phyloP scores from a whole-genome alignment of 2,113 vertebrate genomes.

The Orthonyx spaldingii region DNA sequence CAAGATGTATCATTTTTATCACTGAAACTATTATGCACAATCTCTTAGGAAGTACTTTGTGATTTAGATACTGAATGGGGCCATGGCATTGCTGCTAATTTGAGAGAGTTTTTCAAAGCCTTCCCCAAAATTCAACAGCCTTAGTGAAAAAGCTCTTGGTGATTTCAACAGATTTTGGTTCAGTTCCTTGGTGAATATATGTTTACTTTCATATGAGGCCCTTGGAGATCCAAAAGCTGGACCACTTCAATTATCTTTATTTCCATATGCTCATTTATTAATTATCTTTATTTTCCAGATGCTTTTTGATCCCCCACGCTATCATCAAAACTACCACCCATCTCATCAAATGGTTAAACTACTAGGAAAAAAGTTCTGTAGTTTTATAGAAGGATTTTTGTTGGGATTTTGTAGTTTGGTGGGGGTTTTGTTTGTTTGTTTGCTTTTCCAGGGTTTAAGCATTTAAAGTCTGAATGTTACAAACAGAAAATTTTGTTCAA shows the following conservation, averaged over 20 bases:
- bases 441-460: background rate
- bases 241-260: background rate
- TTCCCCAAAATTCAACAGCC: background rate
- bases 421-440: background rate
- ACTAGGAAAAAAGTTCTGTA: background rate
- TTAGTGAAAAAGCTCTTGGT: background rate
- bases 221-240: background rate
- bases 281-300: background rate
- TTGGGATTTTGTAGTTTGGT: background rate
- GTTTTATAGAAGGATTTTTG: background rate
- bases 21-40: background rate
- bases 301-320: background rate
- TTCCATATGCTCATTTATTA: slow-evolving; percentile 33
- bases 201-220: background rate
- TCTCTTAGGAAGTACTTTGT: background rate
- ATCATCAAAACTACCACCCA: background rate
- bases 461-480: background rate
- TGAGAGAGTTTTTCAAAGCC: background rate
- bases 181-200: background rate
- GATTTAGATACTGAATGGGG: background rate
- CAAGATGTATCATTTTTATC: background rate
- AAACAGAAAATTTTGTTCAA: background rate
- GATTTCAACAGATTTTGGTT: background rate
- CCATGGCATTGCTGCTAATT: background rate
- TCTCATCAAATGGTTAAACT: slow-evolving; percentile 5